Evolutionary conservation across 2,888 invertebrate genomes (phyloP).

Genomic region (Spisula solida): DNA sequence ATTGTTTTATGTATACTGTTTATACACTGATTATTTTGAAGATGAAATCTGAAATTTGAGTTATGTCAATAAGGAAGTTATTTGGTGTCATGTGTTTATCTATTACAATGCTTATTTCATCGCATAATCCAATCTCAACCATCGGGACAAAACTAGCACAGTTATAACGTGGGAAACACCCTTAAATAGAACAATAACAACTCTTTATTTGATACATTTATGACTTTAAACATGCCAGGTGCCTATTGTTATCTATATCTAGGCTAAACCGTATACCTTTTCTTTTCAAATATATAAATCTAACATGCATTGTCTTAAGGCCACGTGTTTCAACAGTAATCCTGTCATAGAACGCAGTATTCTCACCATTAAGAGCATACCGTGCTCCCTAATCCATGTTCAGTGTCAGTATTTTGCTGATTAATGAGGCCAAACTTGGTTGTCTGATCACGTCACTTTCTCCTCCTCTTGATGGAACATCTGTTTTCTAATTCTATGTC

Average conservation of each 20-base stretch:
- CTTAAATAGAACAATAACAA: not conserved
- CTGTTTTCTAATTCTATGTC: constrained; percentile 20
- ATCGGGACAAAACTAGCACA: not conserved
- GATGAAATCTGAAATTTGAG: not conserved
- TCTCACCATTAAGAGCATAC: not conserved
- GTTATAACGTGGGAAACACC: constrained; percentile 2
- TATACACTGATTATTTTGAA: not conserved
- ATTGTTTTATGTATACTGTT: not conserved
- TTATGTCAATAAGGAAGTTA: not conserved
- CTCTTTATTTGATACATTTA: not conserved
- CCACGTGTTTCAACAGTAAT: not conserved
- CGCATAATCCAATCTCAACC: not conserved
- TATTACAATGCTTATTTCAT: not conserved
- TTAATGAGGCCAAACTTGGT: constrained; percentile 29
- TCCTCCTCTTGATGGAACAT: not conserved
- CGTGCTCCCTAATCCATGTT: not conserved
- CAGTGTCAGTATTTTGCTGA: not conserved
- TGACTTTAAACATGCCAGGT: constrained; percentile 5
- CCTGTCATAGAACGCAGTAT: not conserved
- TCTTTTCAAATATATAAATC: constrained; percentile 28
- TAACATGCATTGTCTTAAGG: constrained; percentile 24
- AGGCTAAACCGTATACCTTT: not conserved
- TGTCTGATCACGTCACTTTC: constrained; percentile 16
- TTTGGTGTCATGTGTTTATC: not conserved
- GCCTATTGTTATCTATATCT: not conserved